Evolutionary conservation across 1,140 invertebrate species (phyloP).

Genomic region (Helicorthomorpha holstii): DNA sequence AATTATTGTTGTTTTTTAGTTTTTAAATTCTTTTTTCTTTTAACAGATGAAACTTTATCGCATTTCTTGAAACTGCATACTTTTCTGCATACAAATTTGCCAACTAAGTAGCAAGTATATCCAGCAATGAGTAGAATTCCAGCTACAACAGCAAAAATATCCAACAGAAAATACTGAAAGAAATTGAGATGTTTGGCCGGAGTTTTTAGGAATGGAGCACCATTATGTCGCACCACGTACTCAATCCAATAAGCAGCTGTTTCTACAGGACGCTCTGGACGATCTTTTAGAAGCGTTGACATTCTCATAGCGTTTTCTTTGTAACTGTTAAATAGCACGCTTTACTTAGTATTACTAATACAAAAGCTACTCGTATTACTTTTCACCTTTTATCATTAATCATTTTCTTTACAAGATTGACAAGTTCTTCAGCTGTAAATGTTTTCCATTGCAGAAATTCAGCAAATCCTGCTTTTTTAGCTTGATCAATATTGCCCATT

Average conservation of each 20-base stretch:
- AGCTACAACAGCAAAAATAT: too few relatives aligned
- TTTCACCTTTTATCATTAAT: neutral
- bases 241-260: slow-evolving; percentile 36
- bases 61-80: too few relatives aligned
- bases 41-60: too few relatives aligned
- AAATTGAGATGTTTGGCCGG: slow-evolving; percentile 13
- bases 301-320: neutral
- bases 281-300: slow-evolving; percentile 13
- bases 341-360: neutral
- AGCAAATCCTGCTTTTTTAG: slow-evolving; percentile 12
- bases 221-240: slow-evolving; percentile 30
- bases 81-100: too few relatives aligned
- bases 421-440: neutral
- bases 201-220: slow-evolving; percentile 20
- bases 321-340: too few relatives aligned
- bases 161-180: slow-evolving; percentile 16
- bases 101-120: too few relatives aligned
- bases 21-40: too few relatives aligned
- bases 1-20: too few relatives aligned
- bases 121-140: neutral
- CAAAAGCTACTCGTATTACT: too few relatives aligned
- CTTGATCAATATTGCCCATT: slow-evolving; percentile 23
- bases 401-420: neutral
- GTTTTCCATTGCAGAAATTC: slow-evolving; percentile 1
- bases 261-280: slow-evolving; percentile 23